Percentiles rank a stretch among this genome's conserved stretches.
These are phyloP conservation scores for Nanorana parkeri DNA, from an alignment of 2,113 vertebrate genomes.

Conservation along the genomic window DNA sequence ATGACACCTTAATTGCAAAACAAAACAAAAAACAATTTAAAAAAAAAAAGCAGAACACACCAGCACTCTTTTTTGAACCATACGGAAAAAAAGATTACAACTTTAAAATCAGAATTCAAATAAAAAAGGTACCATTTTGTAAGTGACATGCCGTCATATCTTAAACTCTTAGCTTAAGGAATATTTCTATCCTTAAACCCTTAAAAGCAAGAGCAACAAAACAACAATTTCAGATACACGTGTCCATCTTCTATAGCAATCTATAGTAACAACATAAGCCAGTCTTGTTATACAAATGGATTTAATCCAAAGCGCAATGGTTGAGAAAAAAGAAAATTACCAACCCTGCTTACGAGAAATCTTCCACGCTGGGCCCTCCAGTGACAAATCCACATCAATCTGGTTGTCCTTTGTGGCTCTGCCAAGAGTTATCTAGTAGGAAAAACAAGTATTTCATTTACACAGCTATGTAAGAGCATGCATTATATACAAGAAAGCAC, in stretches of 20 bases:
- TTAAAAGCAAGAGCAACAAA: too few relatives aligned
- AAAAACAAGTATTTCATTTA: background rate
- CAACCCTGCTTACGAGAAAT: conserved; percentile 96
- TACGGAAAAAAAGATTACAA: background rate
- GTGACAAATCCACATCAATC: conserved; percentile 91
- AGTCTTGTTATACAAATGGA: too few relatives aligned
- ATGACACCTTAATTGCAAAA: conserved; percentile 80
- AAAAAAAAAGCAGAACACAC: background rate
- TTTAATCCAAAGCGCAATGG: background rate
- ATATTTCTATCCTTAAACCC: too few relatives aligned
- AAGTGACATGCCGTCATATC: too few relatives aligned
- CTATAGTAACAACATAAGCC: too few relatives aligned
- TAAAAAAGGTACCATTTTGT: too few relatives aligned
- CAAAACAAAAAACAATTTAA: background rate
- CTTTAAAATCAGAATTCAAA: too few relatives aligned
- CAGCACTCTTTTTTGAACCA: background rate
- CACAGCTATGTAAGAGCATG: background rate
- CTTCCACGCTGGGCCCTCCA: conserved; percentile 95
- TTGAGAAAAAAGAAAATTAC: background rate
- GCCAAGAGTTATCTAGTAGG: conserved; percentile 86
- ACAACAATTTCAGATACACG: too few relatives aligned
- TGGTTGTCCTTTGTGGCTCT: conserved; percentile 96
- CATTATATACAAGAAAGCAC: too few relatives aligned
- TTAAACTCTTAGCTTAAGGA: too few relatives aligned
- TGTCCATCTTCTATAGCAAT: too few relatives aligned